Conservation (phyloP, 2,797 vertebrate genomes). For the Euphonia xanthogaster region DNA sequence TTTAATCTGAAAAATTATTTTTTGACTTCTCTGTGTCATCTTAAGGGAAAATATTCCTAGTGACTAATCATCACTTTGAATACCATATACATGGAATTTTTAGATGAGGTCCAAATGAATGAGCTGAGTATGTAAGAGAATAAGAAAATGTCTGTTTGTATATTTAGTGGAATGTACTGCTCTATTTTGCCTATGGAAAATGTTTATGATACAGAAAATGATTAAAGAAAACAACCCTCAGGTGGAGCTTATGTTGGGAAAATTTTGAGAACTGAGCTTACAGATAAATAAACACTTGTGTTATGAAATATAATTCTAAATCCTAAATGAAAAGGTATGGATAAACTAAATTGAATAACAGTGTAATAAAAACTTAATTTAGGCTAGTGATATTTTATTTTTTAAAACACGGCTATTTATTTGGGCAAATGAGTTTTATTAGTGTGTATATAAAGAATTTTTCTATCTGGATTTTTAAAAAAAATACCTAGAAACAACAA, state of each 20-base stretch:
- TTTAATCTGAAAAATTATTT: background rate
- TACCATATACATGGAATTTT: background rate
- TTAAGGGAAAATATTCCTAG: background rate
- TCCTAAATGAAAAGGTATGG: background rate
- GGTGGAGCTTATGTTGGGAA: background rate
- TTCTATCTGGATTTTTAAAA: background rate
- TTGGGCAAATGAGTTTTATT: background rate
- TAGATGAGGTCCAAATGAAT: background rate
- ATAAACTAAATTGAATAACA: background rate
- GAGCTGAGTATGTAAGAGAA: background rate
- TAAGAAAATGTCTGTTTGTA: background rate
- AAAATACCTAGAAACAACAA: background rate
- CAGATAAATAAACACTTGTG: background rate
- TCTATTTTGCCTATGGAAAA: background rate
- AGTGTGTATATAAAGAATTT: background rate
- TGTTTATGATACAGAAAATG: background rate
- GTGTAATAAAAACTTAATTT: background rate
- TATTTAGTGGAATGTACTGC: background rate
- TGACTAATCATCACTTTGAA: background rate
- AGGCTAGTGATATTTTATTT: background rate
- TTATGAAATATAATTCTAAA: background rate
- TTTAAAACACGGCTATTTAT: background rate
- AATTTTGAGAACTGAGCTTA: background rate
- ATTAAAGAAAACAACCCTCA: background rate
- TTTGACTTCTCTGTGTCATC: background rate